Conservation (phyloP, 2,797 vertebrate species). For the Triplophysa bombifrons region DNA sequence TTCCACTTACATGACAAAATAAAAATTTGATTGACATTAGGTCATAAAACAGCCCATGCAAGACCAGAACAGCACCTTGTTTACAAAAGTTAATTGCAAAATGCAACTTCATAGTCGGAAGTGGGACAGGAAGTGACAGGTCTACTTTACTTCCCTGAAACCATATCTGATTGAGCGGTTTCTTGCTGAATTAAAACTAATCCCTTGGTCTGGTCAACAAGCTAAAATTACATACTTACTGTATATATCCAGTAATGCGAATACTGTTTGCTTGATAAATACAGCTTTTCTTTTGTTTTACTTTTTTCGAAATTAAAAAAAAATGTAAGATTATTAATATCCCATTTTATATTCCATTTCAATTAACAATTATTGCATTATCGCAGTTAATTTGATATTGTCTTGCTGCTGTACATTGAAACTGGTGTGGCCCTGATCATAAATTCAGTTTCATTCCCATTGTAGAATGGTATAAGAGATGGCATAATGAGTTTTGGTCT, state of each 20-base stretch:
- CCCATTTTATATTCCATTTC: neutral
- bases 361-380: neutral
- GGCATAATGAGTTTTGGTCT: slow-evolving; percentile 54
- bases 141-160: slow-evolving; percentile 22
- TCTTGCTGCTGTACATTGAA: neutral
- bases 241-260: no score
- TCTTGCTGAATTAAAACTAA: neutral
- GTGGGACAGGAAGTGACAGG: slow-evolving; percentile 14
- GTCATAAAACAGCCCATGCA: neutral
- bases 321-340: neutral
- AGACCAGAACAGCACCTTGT: slow-evolving; percentile 31
- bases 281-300: neutral
- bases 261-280: neutral
- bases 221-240: no score
- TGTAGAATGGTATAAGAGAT: slow-evolving; percentile 55
- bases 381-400: neutral
- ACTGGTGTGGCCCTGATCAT: slow-evolving; percentile 8
- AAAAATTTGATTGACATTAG: neutral
- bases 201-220: no score
- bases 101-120: slow-evolving; percentile 12
- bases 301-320: no score
- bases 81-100: slow-evolving; percentile 8
- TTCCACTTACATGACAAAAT: slow-evolving; percentile 21
- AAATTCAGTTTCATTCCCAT: slow-evolving; percentile 12
- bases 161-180: slow-evolving; percentile 10